Base-by-base conservation (phyloP, 2,113 vertebrate species). In the Nothoprocta perdicaria region DNA sequence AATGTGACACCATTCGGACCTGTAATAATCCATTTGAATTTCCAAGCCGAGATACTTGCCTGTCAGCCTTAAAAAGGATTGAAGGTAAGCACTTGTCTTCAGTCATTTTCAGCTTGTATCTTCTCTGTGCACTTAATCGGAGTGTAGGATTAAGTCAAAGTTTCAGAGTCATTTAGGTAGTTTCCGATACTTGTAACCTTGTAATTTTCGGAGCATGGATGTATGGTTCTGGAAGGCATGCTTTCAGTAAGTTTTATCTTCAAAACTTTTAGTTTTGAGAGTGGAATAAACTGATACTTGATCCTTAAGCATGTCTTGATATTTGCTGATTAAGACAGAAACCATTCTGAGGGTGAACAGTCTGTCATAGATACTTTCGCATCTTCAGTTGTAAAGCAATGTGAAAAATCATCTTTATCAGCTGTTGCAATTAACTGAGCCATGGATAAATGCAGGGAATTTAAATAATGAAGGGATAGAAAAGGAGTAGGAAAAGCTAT, bases 1-100 rank as follows among this genome's bases (percentile, higher is more conserved):
- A 98, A 66, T 99, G 98, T 78, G 97, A 98, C 97, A 98, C 98
- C 93, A 98, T 99, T 95, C 98, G 98, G 93, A 98, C 98, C 96
- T 99, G 98, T 97, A 98, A 96, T 96, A 99, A 98, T 93, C 98
- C 98, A 3, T 99, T 99, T 84, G 98, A 98, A 92, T 99, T 99
- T 96, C 98, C 97, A 53, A 98, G 98, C 95, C 98, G 98, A 96
- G 98, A 98, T 86, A 94, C 96, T 93, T 99, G 98, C 92, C 98
- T 98, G 90, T 97, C 97, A 1, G 98, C 98, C 71, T 96, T 98
- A 86, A 98, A 98, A 97, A 98, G 98, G 94, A 99, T 99, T 95
- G 98, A 99, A 98, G 98, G 98, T 99, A 98, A 97, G 97, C 88
- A 14, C 57, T 69, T 40, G 40, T 88, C 84, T 96, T 93, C 77